Conservation (phyloP, 2,888 invertebrate genomes). For the Athrips mouffetella region DNA sequence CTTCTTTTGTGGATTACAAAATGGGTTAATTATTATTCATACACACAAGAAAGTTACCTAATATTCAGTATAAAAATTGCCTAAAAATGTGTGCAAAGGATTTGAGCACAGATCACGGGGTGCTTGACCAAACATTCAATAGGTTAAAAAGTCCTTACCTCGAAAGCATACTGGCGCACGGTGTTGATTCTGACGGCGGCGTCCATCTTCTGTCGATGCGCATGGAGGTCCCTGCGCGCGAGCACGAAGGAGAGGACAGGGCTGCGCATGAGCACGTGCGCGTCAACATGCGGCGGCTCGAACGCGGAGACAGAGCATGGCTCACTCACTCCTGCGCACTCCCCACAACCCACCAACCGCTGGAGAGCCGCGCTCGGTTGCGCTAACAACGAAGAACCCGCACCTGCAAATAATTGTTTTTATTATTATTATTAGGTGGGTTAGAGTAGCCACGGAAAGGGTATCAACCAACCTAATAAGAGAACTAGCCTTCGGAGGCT, state of each 20-base stretch:
- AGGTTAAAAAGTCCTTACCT: too few species aligned
- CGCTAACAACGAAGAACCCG: constrained; percentile 88
- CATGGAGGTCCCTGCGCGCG: constrained; percentile 90
- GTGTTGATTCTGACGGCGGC: constrained; percentile 89
- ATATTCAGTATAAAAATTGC: too few species aligned
- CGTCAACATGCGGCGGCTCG: constrained; percentile 60
- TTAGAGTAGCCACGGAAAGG: too few species aligned
- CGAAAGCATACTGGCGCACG: constrained; percentile 91
- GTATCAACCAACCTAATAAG: too few species aligned
- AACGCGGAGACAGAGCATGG: constrained; percentile 56
- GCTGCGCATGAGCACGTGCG: constrained; percentile 81
- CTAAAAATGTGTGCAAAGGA: too few species aligned
- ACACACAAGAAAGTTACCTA: too few species aligned
- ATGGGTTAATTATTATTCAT: too few species aligned
- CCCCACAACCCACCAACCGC: constrained; percentile 80
- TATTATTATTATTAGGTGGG: too few species aligned
- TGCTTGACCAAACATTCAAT: too few species aligned
- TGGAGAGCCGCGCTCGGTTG: constrained; percentile 93
- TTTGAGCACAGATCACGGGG: too few species aligned
- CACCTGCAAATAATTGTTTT: constrained; percentile 71
- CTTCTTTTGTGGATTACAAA: too few species aligned
- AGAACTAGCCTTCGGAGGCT: too few species aligned
- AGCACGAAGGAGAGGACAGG: constrained; percentile 93
- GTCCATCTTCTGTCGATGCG: constrained; percentile 91
- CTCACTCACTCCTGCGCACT: constrained; percentile 37